Percentiles rank a stretch among this genome's conserved stretches.
Evolutionary conservation across 2,888 invertebrate genomes (phyloP).

Genomic region (Phaonia tiefii): DNA sequence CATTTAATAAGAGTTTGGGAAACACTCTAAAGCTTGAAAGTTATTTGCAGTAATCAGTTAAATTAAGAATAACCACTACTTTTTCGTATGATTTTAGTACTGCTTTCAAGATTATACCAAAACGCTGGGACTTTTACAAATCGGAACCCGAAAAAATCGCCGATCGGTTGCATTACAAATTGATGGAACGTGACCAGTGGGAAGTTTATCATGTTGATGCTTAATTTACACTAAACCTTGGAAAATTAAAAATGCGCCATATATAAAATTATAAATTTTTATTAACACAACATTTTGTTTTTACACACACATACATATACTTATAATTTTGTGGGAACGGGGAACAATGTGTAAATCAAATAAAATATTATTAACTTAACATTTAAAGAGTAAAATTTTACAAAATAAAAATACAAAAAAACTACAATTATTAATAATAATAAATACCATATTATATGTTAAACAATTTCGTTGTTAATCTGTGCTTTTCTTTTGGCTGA

Average conservation of each 20-base stretch:
- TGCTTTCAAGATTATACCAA: conserved; percentile 75
- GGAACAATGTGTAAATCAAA: conserved; percentile 24
- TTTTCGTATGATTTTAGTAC: conserved; percentile 71
- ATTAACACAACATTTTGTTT: conserved; percentile 36
- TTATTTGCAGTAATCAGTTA: too few relatives aligned
- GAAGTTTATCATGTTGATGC: conserved; percentile 74
- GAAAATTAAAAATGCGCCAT: neutral
- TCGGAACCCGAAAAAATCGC: conserved; percentile 72
- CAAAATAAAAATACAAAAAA: conserved; percentile 9
- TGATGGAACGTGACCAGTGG: conserved; percentile 70
- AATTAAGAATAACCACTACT: neutral
- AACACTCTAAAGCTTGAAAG: too few relatives aligned
- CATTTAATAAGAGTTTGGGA: neutral
- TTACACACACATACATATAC: conserved; percentile 25
- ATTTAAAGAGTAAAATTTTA: conserved; percentile 30
- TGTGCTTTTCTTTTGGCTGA: conserved; percentile 14
- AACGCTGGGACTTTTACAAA: conserved; percentile 77
- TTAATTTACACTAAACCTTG: conserved; percentile 66
- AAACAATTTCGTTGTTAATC: conserved; percentile 37
- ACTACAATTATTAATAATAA: conserved; percentile 13
- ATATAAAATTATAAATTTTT: conserved; percentile 24
- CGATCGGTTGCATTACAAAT: conserved; percentile 77
- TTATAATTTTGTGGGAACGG: neutral
- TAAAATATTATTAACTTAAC: conserved; percentile 50
- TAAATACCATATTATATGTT: conserved; percentile 6